These are phyloP conservation scores for Campoplex nolae DNA, from an alignment of 2,888 invertebrate species.

Conservation along the genomic window DNA sequence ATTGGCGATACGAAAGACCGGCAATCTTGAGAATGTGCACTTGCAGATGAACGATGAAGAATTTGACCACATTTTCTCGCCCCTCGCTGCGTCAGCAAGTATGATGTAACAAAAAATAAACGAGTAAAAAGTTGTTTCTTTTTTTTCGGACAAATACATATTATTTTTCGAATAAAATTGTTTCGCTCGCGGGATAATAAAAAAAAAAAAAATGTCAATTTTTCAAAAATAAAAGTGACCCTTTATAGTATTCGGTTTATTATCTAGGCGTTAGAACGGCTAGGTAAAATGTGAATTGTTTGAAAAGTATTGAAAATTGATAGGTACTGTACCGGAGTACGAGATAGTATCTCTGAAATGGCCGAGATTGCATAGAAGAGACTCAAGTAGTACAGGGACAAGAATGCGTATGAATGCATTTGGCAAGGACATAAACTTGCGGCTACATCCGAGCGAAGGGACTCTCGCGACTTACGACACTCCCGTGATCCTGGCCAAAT, in stretches of 20 bases:
- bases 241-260: too few species aligned
- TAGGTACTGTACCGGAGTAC: constrained; percentile 56
- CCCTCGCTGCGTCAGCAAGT: constrained; percentile 11
- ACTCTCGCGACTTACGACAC: constrained; percentile 57
- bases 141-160: too few species aligned
- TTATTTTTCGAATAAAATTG: too few species aligned
- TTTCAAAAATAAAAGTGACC: too few species aligned
- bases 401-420: constrained; percentile 63
- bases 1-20: constrained; percentile 1
- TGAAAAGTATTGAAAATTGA: neutral
- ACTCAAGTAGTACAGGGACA: neutral
- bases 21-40: constrained; percentile 19
- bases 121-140: too few species aligned
- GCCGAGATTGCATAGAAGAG: constrained; percentile 59
- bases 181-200: too few species aligned
- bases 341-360: constrained; percentile 54
- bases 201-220: too few species aligned
- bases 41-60: constrained; percentile 40
- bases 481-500: constrained; percentile 52
- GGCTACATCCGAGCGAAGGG: constrained; percentile 64
- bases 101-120: neutral
- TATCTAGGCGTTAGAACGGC: too few species aligned
- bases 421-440: constrained; percentile 54
- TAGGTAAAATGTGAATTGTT: too few species aligned
- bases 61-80: constrained; percentile 28